phyloP scores from a whole-genome alignment of 2,113 vertebrate species.

The Campylomormyrus numenius region DNA sequence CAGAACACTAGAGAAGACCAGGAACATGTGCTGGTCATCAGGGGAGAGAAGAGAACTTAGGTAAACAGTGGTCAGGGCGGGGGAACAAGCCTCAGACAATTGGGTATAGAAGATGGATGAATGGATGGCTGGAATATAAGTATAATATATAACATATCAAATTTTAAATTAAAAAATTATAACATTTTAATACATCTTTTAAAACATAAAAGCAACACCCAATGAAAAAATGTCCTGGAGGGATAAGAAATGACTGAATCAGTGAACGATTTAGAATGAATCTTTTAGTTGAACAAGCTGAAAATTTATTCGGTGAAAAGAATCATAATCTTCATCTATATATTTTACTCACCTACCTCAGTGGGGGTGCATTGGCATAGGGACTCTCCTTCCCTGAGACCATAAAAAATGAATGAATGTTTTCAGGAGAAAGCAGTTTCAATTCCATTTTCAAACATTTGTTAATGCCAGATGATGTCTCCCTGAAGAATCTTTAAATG shows the following conservation, averaged over 20 bases:
- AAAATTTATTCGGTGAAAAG: not conserved
- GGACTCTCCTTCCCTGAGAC: not conserved
- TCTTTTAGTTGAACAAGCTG: not conserved
- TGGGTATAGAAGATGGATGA: not conserved
- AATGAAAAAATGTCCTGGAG: not conserved
- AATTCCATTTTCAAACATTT: not conserved
- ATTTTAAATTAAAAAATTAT: not conserved
- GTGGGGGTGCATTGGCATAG: not conserved
- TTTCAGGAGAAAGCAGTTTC: not conserved
- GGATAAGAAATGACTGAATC: not conserved
- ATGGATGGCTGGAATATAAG: not conserved
- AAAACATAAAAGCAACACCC: not conserved
- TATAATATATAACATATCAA: not conserved
- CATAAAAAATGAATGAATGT: not conserved
- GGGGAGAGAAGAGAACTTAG: not conserved
- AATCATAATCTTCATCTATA: not conserved
- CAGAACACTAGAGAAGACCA: not conserved
- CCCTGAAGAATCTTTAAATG: not conserved
- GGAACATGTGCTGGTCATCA: not conserved
- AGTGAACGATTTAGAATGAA: not conserved
- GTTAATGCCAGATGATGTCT: not conserved
- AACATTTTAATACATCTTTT: not conserved
- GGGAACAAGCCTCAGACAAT: not conserved
- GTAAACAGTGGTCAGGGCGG: not conserved
- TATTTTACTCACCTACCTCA: not conserved